Percentiles rank a stretch among this genome's conserved stretches.
These are phyloP conservation scores for Zaprionus kolodkinae DNA, from an alignment of 1,140 invertebrate genomes.

Conservation along the genomic window DNA sequence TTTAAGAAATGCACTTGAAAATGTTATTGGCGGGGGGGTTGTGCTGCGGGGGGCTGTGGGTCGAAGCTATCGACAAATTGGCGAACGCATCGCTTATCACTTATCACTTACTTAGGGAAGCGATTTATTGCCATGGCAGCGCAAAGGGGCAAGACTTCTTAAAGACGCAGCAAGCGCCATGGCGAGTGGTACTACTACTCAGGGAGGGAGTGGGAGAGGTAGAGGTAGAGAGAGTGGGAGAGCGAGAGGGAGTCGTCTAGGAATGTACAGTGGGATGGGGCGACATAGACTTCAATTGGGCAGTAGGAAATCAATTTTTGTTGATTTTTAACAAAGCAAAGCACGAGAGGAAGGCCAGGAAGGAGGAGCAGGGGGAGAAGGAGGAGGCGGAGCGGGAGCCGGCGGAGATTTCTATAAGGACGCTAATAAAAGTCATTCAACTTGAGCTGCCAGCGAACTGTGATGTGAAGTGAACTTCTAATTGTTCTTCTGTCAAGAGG, in stretches of 20 bases:
- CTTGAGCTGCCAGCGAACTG: slow-evolving; percentile 20
- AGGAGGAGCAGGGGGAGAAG: not conserved
- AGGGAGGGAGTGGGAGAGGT: too few species aligned
- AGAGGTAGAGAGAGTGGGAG: too few species aligned
- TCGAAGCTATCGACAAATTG: slow-evolving; percentile 1
- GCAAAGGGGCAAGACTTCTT: not conserved
- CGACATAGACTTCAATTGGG: slow-evolving; percentile 19
- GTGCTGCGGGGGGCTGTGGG: not conserved
- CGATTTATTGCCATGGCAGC: slow-evolving; percentile 25
- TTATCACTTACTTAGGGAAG: slow-evolving; percentile 3
- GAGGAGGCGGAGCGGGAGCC: too few species aligned
- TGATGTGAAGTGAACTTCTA: slow-evolving; percentile 44
- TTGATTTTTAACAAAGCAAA: slow-evolving; percentile 32
- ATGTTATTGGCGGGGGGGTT: not conserved
- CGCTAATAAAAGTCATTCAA: slow-evolving; percentile 44
- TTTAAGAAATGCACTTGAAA: slow-evolving; percentile 1
- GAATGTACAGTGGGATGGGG: too few species aligned
- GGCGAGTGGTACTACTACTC: slow-evolving; percentile 1
- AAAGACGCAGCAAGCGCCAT: not conserved
- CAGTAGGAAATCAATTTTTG: slow-evolving; percentile 45
- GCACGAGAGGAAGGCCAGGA: not conserved
- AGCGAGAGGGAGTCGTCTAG: not conserved
- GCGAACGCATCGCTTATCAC: slow-evolving; percentile 8
- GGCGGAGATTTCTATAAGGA: not conserved
- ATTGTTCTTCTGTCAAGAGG: slow-evolving; percentile 25